Base-by-base conservation (phyloP, 2,797 vertebrate genomes). In the Channa striata region DNA sequence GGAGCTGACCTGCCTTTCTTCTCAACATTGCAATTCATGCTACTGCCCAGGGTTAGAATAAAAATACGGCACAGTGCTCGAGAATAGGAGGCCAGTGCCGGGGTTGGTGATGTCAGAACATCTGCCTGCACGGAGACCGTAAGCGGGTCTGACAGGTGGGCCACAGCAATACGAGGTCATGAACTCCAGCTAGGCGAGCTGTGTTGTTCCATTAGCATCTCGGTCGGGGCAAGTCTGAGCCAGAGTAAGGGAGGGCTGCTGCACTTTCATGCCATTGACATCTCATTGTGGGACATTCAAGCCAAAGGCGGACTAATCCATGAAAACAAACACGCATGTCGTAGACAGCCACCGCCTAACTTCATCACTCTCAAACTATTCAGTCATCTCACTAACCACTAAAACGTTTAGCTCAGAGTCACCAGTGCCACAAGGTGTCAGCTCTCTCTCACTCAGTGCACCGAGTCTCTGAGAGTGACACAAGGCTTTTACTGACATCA, bases 141-240 rank as follows among this genome's bases (percentile, higher is more conserved):
- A 90, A 89, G 86, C 83, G 70, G 79, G 77, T 87, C 84, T 91
- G 89, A 93, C 92, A 93, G 91, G 91, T 93, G 91, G 88, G 85
- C 84, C 81, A 70, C 78, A 72, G 80, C 17, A 68, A 82, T 85
- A 76, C 81, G 81, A 90, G 90, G 89, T 92, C 90, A 87, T 76
- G 85, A 93, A 90, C 91, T 89, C 85, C 78, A 90, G 87, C 87
- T 87, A 90, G 81, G 87, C 52, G 74, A 76, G 73, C 87, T 81
- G 85, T 86, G 88, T 72, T 83, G 80, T 87, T 91, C 82, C 85
- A 87, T 91, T 89, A 87, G 83, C 19, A 40, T 87, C 84, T 89
- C 71, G 49, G 81, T 71, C 37, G 69, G 80, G 74, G 79, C 64
- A 61, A 64, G 70, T 75, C 74, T 72, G 77, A 84, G 77, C 67